phyloP scores from a whole-genome alignment of 2,113 vertebrate genomes.

The Tragelaphus strepsiceros region DNA sequence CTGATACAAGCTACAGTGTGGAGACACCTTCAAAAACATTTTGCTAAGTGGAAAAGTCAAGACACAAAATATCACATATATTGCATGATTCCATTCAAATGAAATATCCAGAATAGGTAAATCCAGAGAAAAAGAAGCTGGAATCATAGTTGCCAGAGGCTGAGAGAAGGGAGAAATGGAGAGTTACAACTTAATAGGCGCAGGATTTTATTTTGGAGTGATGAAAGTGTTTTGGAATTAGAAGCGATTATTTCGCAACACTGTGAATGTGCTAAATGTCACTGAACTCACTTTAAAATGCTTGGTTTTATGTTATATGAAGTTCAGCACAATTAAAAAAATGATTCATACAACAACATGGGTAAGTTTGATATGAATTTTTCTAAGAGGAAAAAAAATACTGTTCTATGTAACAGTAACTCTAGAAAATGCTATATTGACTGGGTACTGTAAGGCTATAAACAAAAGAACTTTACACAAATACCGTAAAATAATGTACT shows the following conservation, averaged over 20 bases:
- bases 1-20: neutral
- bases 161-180: neutral
- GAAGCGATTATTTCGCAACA: neutral
- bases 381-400: neutral
- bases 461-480: neutral
- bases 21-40: neutral
- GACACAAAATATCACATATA: neutral
- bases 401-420: neutral
- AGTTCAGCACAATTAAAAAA: neutral
- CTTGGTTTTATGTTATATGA: neutral
- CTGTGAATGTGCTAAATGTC: neutral
- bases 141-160: neutral
- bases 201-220: neutral
- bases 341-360: neutral
- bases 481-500: neutral
- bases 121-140: neutral
- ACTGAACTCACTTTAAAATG: neutral
- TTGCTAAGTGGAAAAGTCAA: neutral
- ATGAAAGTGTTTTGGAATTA: neutral
- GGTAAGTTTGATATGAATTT: neutral
- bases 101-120: neutral
- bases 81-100: neutral
- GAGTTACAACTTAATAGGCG: neutral
- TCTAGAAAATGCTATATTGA: neutral
- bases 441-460: neutral